phyloP scores from a whole-genome alignment of 2,113 vertebrate genomes.

The Ciconia maguari region DNA sequence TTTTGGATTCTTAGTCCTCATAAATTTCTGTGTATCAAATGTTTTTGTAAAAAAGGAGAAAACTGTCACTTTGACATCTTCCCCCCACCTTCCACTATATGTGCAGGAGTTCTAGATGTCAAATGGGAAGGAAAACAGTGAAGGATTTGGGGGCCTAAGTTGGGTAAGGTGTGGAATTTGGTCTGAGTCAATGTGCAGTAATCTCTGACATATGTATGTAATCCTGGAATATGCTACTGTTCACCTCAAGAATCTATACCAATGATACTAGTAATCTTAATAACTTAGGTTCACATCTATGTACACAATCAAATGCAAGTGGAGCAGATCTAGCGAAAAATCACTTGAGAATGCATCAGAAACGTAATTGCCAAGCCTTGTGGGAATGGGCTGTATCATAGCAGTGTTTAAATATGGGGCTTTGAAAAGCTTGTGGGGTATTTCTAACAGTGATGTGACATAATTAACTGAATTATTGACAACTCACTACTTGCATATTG shows the following conservation, averaged over 20 bases:
- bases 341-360: neutral
- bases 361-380: neutral
- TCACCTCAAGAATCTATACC: neutral
- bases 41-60: neutral
- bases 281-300: neutral
- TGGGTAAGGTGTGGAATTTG: slow-evolving; percentile 9
- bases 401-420: neutral
- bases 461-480: neutral
- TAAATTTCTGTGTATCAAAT: neutral
- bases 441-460: neutral
- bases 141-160: slow-evolving; percentile 10
- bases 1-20: neutral
- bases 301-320: neutral
- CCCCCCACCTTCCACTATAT: neutral
- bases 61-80: neutral
- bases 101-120: slow-evolving; percentile 25
- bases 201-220: neutral
- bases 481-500: neutral
- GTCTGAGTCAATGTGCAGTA: neutral
- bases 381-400: neutral
- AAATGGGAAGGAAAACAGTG: neutral
- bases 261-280: neutral
- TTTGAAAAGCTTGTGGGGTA: neutral
- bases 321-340: neutral
- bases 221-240: neutral